Conservation (phyloP, 2,113 vertebrate genomes). For the Ceyx cyanopectus region DNA sequence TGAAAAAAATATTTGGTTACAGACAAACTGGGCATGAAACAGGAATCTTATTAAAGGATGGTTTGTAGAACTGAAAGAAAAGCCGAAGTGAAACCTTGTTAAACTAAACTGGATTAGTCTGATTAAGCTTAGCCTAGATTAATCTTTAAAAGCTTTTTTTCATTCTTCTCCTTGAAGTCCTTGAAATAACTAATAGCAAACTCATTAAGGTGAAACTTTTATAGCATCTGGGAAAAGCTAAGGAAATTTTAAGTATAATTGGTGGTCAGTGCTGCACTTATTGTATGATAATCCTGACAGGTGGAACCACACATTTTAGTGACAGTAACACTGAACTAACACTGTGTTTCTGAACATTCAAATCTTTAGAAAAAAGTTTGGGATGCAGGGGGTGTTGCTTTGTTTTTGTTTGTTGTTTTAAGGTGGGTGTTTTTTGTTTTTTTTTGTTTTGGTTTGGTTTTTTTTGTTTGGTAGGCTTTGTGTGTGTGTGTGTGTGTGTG, state of each 20-base stretch:
- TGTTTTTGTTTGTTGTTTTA: no score
- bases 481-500: no score
- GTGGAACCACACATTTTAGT: background rate
- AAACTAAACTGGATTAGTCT: constrained; percentile 33
- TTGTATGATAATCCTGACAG: background rate
- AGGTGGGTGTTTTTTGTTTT: no score
- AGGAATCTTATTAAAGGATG: background rate
- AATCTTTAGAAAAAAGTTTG: background rate
- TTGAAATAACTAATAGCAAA: constrained; percentile 41
- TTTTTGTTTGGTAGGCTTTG: no score
- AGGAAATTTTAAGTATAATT: background rate
- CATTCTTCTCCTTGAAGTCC: constrained; percentile 28
- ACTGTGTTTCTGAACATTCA: background rate
- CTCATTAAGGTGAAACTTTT: constrained; percentile 38
- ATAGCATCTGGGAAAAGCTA: constrained; percentile 13
- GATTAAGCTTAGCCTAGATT: constrained; percentile 22
- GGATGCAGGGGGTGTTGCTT: background rate
- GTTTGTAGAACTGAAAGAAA: constrained; percentile 42
- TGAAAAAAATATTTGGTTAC: background rate
- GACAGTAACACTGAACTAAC: background rate
- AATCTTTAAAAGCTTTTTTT: constrained; percentile 53
- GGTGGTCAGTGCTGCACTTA: background rate
- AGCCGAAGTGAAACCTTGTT: constrained; percentile 53
- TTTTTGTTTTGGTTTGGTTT: no score
- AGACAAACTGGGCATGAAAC: background rate